Evolutionary conservation across 2,113 vertebrate genomes (phyloP).

Genomic region (Sisor rabdophorus): DNA sequence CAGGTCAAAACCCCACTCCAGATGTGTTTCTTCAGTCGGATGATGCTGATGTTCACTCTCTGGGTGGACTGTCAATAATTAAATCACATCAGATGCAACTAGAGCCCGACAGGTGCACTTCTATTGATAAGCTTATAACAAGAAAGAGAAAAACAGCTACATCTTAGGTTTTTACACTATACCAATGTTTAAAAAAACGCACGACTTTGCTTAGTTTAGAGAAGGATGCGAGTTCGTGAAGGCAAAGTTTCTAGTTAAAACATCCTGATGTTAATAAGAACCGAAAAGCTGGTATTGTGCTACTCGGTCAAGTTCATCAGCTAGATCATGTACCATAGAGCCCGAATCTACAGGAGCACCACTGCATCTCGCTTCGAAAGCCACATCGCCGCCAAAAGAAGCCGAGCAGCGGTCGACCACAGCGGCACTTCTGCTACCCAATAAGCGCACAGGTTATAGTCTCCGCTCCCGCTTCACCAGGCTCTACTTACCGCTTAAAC

Average conservation of each 20-base stretch:
- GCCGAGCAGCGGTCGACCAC: not conserved
- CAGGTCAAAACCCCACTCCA: not conserved
- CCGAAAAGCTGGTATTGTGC: not conserved
- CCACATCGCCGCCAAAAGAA: conserved; percentile 20
- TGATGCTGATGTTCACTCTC: not conserved
- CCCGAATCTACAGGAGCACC: not conserved
- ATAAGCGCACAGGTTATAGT: no score
- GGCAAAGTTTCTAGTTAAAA: not conserved
- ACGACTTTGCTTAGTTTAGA: not conserved
- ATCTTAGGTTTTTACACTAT: not conserved
- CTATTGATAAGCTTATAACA: not conserved
- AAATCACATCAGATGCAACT: conserved; percentile 13
- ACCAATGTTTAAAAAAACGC: not conserved
- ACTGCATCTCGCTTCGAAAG: conserved; percentile 2
- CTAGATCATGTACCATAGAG: not conserved
- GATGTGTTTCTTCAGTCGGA: not conserved
- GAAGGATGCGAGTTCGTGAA: not conserved
- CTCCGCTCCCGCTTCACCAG: not conserved
- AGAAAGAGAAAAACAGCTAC: not conserved
- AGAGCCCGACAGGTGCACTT: not conserved
- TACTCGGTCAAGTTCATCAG: not conserved
- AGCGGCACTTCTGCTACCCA: not conserved
- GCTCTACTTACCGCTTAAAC: not conserved
- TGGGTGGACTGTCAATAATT: not conserved
- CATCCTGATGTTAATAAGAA: no score